A percentile compares a stretch with the other conserved stretches of the same genome.
These are phyloP conservation scores for Crypturellus undulatus DNA, from an alignment of 2,113 vertebrate species.

Conservation along the genomic window DNA sequence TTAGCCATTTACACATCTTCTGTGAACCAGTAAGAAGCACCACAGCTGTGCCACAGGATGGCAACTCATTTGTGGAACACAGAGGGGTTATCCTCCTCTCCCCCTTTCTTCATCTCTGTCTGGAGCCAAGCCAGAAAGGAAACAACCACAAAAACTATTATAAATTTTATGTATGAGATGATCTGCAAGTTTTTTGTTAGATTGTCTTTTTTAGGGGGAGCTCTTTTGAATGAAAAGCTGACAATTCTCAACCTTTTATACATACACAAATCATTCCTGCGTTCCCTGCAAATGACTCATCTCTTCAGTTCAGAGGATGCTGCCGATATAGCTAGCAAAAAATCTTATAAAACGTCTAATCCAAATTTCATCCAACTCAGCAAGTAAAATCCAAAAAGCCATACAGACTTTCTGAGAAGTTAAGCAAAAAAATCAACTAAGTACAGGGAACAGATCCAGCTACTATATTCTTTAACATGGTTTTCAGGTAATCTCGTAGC, in stretches of 20 bases:
- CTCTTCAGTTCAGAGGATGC: neutral
- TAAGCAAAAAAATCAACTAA: neutral
- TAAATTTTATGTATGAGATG: fast-evolving
- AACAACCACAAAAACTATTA: neutral
- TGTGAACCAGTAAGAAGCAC: neutral
- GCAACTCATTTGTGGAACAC: neutral
- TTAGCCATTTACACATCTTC: neutral
- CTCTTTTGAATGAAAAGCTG: neutral
- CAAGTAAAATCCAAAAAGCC: neutral
- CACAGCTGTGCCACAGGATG: neutral
- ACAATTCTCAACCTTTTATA: neutral
- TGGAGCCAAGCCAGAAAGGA: neutral
- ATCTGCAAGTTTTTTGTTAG: neutral
- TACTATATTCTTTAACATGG: neutral
- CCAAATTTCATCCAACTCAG: neutral
- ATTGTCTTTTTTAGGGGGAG: neutral
- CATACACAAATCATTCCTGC: neutral
- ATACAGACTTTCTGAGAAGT: neutral
- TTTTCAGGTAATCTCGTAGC: neutral
- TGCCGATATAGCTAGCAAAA: neutral
- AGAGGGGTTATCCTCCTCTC: neutral
- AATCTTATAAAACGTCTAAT: neutral
- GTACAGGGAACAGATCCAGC: neutral
- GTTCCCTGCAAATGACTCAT: neutral
- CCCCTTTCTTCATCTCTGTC: neutral